Conservation (phyloP, 1,140 invertebrate genomes). For the Eurosta solidaginis region DNA sequence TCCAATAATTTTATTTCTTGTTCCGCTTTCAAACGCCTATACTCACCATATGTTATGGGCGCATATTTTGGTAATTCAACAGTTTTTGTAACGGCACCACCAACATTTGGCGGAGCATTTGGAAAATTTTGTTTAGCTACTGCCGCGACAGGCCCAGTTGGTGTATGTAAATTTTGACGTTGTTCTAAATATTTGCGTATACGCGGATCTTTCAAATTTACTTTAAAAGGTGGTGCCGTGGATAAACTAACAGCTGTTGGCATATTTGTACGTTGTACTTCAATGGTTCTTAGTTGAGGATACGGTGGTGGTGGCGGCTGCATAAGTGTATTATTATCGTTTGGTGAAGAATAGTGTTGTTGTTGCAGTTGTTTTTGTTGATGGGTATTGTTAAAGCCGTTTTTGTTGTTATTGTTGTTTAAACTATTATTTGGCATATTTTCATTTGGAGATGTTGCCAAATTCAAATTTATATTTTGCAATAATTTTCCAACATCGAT, state of each 20-base stretch:
- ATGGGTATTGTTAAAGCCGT: too few relatives aligned
- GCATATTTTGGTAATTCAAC: background rate
- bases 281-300: background rate
- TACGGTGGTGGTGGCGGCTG: background rate
- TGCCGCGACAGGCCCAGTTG: too few relatives aligned
- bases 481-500: background rate
- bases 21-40: background rate
- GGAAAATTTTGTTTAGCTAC: background rate
- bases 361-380: too few relatives aligned
- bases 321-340: too few relatives aligned
- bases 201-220: background rate
- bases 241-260: background rate
- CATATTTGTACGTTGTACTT: background rate
- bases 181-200: background rate
- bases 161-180: too few relatives aligned
- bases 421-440: background rate
- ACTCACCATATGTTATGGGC: background rate
- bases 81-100: background rate
- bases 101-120: background rate
- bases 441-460: background rate
- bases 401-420: too few relatives aligned
- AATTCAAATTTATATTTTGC: background rate
- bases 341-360: too few relatives aligned
- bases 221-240: background rate
- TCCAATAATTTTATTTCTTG: background rate